Base-by-base conservation (phyloP, 2,113 vertebrate genomes). In the Gobiocypris rarus region DNA sequence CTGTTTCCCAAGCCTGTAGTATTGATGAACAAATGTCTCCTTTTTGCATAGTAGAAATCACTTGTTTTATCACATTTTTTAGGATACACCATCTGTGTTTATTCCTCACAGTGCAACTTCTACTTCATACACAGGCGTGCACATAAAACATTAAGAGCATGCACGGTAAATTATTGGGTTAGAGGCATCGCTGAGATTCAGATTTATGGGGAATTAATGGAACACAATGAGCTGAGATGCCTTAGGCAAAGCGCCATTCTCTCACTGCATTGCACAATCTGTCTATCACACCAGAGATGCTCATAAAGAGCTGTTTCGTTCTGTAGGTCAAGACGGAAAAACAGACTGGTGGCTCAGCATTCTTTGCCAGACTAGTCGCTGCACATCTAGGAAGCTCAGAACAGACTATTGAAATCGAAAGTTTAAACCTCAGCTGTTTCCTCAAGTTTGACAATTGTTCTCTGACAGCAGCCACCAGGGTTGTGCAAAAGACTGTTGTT, bases 201-300 rank as follows among this genome's bases (percentile, higher is more conserved):
- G 84, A 85, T 41, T 83, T 75, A 85, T 81, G 69, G 75, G 61
- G 76, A 83, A 82, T 87, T 58, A 88, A 84, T 86, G 73, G 75
- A 84, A 88, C 82, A 70, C 82, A 84, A 67, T 82, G 70, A 61
- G 61, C 54, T 59, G 45, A 78, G 71, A 73, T 77, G 58, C 69
- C 63, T 54, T 28, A 56, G 80, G 75, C 75, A 85, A 50, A 73
- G 48, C 2, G 45, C 67, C 75, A 75, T 80, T 54, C 74, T 83
- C 45, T 61, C 82, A 61, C 45, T 71, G 73, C 59, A 59, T 86
- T 83, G 63, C 74, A 83, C 63, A 86, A 88, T 54, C 65, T 54
- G 76, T 50, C 45, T 74, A 50, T 78, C 15, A 43, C 67, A 52
- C 13, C 26, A 81, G 81, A 85, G 9, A 50, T 43, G 34, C 56